phyloP scores from a whole-genome alignment of 2,888 invertebrate genomes.

The Acanthosepion esculentum region DNA sequence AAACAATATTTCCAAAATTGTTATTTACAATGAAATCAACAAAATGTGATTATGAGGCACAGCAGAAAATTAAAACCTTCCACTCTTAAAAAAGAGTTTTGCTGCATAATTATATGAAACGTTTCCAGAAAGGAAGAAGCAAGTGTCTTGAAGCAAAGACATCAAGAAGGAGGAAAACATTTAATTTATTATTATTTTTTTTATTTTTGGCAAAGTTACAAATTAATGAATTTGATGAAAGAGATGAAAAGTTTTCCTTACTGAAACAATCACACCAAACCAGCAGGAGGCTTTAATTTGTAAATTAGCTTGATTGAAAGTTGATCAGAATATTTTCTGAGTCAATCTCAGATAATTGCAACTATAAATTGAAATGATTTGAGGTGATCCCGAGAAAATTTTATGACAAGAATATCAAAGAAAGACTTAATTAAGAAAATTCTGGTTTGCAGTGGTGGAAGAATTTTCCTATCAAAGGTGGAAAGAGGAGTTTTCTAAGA shows the following conservation, averaged over 20 bases:
- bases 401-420: not conserved
- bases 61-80: not conserved
- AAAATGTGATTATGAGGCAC: not conserved
- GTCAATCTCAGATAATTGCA: not conserved
- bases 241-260: not conserved
- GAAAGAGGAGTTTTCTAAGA: not conserved
- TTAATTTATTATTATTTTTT: not conserved
- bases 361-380: not conserved
- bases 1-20: not conserved
- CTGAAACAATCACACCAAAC: not conserved
- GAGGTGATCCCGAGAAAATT: not conserved
- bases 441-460: not conserved
- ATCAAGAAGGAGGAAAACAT: not conserved
- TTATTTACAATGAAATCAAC: not conserved
- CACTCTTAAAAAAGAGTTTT: not conserved
- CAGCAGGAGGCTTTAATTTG: not conserved
- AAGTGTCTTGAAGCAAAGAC: not conserved
- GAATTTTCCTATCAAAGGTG: not conserved
- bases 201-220: not conserved
- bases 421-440: not conserved
- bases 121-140: not conserved
- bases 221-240: not conserved
- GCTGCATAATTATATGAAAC: not conserved
- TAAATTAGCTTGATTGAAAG: not conserved
- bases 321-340: not conserved